phyloP scores from a whole-genome alignment of 2,113 vertebrate genomes.

The Otis tarda region DNA sequence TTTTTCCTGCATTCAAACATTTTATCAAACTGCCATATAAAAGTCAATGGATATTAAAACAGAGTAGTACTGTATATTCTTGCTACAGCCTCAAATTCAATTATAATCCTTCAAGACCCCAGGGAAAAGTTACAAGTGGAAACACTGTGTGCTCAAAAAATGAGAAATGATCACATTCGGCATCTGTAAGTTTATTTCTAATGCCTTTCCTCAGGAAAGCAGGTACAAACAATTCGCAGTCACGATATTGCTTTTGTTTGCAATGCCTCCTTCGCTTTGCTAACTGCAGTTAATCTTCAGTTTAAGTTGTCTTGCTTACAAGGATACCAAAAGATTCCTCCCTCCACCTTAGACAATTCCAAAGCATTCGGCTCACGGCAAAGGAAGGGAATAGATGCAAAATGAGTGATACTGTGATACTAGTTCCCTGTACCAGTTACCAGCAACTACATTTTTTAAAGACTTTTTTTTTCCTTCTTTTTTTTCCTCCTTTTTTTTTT shows the following conservation, averaged over 20 bases:
- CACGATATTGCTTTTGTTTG: neutral
- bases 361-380: neutral
- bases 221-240: constrained; percentile 10
- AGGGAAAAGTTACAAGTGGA: constrained; percentile 57
- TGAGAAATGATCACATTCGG: neutral
- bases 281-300: neutral
- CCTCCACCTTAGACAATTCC: neutral
- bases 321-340: neutral
- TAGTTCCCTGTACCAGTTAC: neutral
- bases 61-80: constrained; percentile 27
- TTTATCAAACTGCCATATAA: constrained; percentile 44
- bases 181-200: constrained; percentile 40
- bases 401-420: neutral
- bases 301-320: constrained; percentile 1
- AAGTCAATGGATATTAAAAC: constrained; percentile 51
- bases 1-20: constrained; percentile 1
- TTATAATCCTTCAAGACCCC: constrained; percentile 41
- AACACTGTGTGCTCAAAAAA: constrained; percentile 19
- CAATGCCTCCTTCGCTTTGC: neutral
- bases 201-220: constrained; percentile 9
- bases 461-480: neutral
- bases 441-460: neutral
- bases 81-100: constrained; percentile 34
- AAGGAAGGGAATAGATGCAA: neutral
- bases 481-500: neutral